Conservation (phyloP, 2,888 invertebrate species). For the Mystacides longicornis region DNA sequence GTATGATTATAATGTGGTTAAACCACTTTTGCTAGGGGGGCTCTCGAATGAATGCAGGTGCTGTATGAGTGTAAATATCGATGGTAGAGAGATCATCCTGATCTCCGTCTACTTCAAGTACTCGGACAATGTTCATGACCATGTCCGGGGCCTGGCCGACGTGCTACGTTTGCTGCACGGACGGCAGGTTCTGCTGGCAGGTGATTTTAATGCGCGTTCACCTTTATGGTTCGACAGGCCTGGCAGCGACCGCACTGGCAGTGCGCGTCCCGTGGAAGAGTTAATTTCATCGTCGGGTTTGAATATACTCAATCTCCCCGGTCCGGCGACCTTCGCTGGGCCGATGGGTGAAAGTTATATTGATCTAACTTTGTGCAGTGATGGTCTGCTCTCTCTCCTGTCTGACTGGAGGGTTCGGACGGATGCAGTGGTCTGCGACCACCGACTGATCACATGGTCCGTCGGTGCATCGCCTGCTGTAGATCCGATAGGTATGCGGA, state of each 20-base stretch:
- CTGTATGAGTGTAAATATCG: background rate
- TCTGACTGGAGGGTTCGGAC: too few relatives aligned
- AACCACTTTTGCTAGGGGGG: background rate
- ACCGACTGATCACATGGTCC: too few relatives aligned
- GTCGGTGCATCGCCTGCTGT: too few relatives aligned
- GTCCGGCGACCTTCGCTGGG: too few relatives aligned
- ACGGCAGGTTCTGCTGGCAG: background rate
- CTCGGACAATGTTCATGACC: background rate
- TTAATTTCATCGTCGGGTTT: background rate
- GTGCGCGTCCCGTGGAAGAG: slow-evolving; percentile 4
- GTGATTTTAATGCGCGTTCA: background rate
- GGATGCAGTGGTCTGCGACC: too few relatives aligned
- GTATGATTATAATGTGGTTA: background rate
- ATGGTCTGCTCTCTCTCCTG: too few relatives aligned
- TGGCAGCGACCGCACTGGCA: background rate
- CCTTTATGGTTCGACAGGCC: slow-evolving; percentile 1
- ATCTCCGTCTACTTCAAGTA: slow-evolving; percentile 4
- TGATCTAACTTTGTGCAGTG: too few relatives aligned
- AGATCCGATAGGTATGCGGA: too few relatives aligned
- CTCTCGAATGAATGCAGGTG: background rate
- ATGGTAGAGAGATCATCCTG: background rate
- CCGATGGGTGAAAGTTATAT: too few relatives aligned
- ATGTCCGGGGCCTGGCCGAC: background rate
- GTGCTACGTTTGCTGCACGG: too few relatives aligned
- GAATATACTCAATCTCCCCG: too few relatives aligned